Evolutionary conservation across 2,888 invertebrate genomes (phyloP).

Genomic region (Pasiphila rectangulata): DNA sequence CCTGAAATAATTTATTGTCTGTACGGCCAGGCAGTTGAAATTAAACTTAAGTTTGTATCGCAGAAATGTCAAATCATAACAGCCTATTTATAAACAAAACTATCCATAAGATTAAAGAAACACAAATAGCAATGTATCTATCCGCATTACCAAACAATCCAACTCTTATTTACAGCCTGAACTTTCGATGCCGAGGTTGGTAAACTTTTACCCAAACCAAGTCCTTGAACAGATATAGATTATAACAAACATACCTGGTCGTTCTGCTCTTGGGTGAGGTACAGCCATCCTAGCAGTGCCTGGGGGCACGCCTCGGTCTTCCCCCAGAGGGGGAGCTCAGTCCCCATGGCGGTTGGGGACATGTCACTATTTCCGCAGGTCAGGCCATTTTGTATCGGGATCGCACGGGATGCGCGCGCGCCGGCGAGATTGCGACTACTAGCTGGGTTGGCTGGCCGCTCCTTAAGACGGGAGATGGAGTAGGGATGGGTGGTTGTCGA

Average conservation of each 20-base stretch:
- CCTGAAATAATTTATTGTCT: too few relatives aligned
- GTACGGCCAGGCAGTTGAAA: too few relatives aligned
- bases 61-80: too few relatives aligned
- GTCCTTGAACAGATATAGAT: conserved; percentile 33
- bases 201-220: conserved; percentile 20
- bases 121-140: background rate
- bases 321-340: conserved; percentile 71
- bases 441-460: conserved; percentile 47
- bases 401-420: conserved; percentile 70
- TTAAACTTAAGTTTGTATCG: too few relatives aligned
- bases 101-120: too few relatives aligned
- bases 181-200: conserved; percentile 1
- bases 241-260: conserved; percentile 58
- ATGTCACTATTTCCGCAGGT: conserved; percentile 53
- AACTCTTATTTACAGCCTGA: background rate
- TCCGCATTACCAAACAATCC: background rate
- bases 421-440: conserved; percentile 64
- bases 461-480: conserved; percentile 69
- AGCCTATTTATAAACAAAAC: too few relatives aligned
- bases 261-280: conserved; percentile 68
- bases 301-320: conserved; percentile 64
- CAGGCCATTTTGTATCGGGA: conserved; percentile 57
- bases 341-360: conserved; percentile 71
- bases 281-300: conserved; percentile 71
- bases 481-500: conserved; percentile 46